These are phyloP conservation scores for Menidia beryllina DNA, from an alignment of 2,113 vertebrate species.

Conservation along the genomic window DNA sequence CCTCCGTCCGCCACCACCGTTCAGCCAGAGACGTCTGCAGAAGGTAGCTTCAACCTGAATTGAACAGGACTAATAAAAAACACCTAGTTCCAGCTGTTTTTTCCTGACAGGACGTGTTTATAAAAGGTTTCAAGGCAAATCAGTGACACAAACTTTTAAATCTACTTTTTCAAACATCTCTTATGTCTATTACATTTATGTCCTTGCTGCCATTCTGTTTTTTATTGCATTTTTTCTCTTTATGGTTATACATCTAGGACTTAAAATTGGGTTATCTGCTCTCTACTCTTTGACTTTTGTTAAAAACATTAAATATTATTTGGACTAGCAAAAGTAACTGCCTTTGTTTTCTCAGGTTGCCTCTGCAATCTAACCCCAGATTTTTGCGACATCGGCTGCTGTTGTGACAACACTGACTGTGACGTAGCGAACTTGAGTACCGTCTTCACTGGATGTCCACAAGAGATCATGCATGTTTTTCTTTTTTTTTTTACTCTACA, in stretches of 20 bases:
- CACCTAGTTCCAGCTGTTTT: too few species aligned
- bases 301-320: neutral
- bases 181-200: too few species aligned
- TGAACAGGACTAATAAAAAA: neutral
- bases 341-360: slow-evolving; percentile 69
- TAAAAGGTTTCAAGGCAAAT: too few species aligned
- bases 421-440: slow-evolving; percentile 63
- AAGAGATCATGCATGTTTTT: slow-evolving; percentile 59
- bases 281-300: neutral
- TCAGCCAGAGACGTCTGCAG: neutral
- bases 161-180: too few species aligned
- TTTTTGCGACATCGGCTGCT: slow-evolving; percentile 83
- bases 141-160: neutral
- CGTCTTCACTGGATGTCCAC: slow-evolving; percentile 73
- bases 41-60: slow-evolving; percentile 26
- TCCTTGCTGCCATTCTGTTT: too few species aligned
- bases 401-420: slow-evolving; percentile 81
- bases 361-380: slow-evolving; percentile 77
- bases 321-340: neutral
- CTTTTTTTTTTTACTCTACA: neutral
- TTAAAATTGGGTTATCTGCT: neutral
- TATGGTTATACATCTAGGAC: neutral
- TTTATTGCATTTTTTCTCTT: neutral
- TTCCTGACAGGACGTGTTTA: too few species aligned
- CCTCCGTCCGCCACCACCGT: slow-evolving; percentile 16